These are phyloP conservation scores for Temnothorax nylanderi DNA, from an alignment of 1,140 invertebrate genomes.

Conservation along the genomic window DNA sequence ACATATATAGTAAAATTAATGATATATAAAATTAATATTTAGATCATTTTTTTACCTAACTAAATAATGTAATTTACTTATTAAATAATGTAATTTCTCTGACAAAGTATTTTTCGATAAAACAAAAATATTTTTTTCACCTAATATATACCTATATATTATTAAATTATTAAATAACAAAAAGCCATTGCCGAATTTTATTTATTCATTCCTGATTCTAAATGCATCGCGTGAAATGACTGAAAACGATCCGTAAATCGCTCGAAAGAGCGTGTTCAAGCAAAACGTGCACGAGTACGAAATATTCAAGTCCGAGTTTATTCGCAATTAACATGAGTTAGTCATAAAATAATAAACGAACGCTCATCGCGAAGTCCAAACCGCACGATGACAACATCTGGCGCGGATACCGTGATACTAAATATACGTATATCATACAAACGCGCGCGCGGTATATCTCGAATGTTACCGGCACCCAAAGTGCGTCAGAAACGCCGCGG, in stretches of 20 bases:
- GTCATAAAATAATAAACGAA: slow-evolving; percentile 50
- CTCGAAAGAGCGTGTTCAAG: background rate
- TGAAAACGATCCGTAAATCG: slow-evolving; percentile 14
- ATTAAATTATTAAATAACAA: background rate
- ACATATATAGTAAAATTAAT: background rate
- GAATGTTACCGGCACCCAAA: slow-evolving; percentile 58
- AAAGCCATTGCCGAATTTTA: background rate
- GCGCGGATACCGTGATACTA: slow-evolving; percentile 28
- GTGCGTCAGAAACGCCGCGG: slow-evolving; percentile 42
- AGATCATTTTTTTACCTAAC: background rate
- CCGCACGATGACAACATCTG: slow-evolving; percentile 43
- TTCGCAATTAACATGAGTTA: slow-evolving; percentile 47
- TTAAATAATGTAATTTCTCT: no score
- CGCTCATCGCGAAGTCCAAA: slow-evolving; percentile 18
- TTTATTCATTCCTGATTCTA: slow-evolving; percentile 6
- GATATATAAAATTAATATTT: background rate
- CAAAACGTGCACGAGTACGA: background rate
- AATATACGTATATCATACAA: slow-evolving; percentile 49
- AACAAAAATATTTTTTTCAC: background rate
- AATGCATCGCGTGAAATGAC: background rate
- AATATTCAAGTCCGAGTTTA: slow-evolving; percentile 30
- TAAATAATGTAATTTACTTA: no score
- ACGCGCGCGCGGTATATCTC: slow-evolving; percentile 51
- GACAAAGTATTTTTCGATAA: background rate
- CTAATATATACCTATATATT: no score